Base-by-base conservation (phyloP, 2,888 invertebrate species). In the Diaperis boleti region DNA sequence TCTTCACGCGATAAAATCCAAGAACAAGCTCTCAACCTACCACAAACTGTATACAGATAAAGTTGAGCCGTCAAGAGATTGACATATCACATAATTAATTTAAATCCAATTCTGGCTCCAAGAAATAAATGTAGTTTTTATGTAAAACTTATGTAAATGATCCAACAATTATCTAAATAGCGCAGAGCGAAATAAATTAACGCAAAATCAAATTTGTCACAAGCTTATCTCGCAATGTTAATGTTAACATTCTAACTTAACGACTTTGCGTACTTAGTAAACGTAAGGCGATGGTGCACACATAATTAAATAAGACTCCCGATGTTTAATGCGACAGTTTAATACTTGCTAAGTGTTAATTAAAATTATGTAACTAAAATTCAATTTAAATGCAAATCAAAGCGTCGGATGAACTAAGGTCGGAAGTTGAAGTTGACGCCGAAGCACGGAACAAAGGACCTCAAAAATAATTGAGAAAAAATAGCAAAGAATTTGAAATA, bases 71-170 rank as follows among this genome's bases (percentile, higher is more conserved):
- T 54, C 42, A 54, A 54, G 10, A 8, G 41, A 54, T 54, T 42
- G 54, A 54, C 54, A 42, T 41, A 54, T 54, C 54, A 42, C 20
- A 41, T 54, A 54, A 54, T 54, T 54, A 54, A 54, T 54, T 54
- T 31, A 41, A 54, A 54, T 54, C 17, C 54, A 26, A 41, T 26
- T 29, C 54, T 14, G 11, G 54, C 29, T 50, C 35, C 13, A 33
- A 42, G 29, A 42, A 31, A 54, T 42, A 42, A 42, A 54, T 35
- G 39, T 42, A 17, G 54, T 54, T 54, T 54, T 54, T 54, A 41
- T 26, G 52, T 13, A 37, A 39, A 39, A 52, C 39, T 15, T 37
- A 54, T 54, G 54, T 42, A 37, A 52, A 54, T 54, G 18, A 54
- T 17, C 17, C 29, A 4, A 42, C 29, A 41, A 41, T 41, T 54